Evolutionary conservation across 2,113 vertebrate species (phyloP).

Genomic region (Protobothrops mucrosquamatus): DNA sequence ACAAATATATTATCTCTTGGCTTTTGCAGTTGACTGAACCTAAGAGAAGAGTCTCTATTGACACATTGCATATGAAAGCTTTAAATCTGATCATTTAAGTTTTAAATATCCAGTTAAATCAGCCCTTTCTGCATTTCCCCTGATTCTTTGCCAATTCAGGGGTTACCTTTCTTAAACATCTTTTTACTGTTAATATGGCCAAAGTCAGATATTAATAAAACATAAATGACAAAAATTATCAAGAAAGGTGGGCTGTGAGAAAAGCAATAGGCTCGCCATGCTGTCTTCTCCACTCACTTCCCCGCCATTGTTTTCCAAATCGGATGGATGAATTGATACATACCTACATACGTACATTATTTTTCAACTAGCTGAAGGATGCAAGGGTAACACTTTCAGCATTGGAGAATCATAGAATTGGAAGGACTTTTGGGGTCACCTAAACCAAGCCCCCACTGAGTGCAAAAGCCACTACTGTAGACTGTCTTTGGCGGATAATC

Average conservation of each 20-base stretch:
- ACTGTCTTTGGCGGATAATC: not conserved
- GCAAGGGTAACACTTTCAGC: not conserved
- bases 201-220: not conserved
- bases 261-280: not conserved
- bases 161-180: not conserved
- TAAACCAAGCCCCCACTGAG: not conserved
- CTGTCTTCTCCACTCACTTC: not conserved
- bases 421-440: not conserved
- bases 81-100: not conserved
- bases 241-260: not conserved
- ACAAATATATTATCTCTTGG: not conserved
- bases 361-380: not conserved
- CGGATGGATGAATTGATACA: not conserved
- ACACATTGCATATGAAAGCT: not conserved
- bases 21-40: not conserved
- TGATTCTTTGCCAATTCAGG: not conserved
- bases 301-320: not conserved
- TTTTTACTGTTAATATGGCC: not conserved
- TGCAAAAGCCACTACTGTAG: not conserved
- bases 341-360: not conserved
- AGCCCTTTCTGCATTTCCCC: not conserved
- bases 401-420: not conserved
- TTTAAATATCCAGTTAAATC: not conserved
- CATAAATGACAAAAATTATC: not conserved
- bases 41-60: not conserved